Conservation (phyloP, 1,140 invertebrate genomes). For the Scaptodrosophila lebanonensis region DNA sequence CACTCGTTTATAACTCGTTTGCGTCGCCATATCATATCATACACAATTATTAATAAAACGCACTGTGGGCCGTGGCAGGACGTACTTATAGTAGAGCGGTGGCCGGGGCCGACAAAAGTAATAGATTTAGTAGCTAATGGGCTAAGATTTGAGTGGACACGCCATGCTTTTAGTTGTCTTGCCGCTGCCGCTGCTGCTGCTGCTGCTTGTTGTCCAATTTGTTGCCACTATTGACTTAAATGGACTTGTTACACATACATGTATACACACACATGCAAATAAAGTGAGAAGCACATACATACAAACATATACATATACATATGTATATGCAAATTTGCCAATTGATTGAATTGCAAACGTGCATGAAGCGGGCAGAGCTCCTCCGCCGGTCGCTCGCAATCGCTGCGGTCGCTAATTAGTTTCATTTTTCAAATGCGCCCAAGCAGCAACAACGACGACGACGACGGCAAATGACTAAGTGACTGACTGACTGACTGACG, state of each 20-base stretch:
- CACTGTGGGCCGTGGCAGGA: constrained; percentile 19
- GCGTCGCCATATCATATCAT: constrained; percentile 37
- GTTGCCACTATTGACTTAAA: constrained; percentile 49
- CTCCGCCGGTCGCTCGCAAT: neutral
- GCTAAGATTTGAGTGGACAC: no score
- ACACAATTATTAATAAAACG: constrained; percentile 48
- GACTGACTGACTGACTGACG: constrained; percentile 27
- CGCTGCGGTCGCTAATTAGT: constrained; percentile 60
- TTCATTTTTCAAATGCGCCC: constrained; percentile 49
- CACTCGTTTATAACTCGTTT: constrained; percentile 39
- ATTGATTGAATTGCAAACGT: constrained; percentile 65
- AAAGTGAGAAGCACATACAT: neutral
- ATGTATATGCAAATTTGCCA: constrained; percentile 66
- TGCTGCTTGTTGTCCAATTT: constrained; percentile 4
- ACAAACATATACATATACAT: neutral
- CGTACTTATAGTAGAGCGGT: constrained; percentile 13
- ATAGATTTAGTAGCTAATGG: neutral
- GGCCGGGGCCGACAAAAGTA: neutral
- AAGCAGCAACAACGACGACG: constrained; percentile 22
- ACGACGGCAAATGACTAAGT: constrained; percentile 2
- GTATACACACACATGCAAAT: neutral
- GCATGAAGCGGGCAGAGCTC: constrained; percentile 14
- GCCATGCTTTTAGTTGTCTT: no score
- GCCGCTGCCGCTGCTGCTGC: no score
- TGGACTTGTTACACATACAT: constrained; percentile 53